phyloP scores from a whole-genome alignment of 2,888 invertebrate genomes.

The Oligia latruncula region DNA sequence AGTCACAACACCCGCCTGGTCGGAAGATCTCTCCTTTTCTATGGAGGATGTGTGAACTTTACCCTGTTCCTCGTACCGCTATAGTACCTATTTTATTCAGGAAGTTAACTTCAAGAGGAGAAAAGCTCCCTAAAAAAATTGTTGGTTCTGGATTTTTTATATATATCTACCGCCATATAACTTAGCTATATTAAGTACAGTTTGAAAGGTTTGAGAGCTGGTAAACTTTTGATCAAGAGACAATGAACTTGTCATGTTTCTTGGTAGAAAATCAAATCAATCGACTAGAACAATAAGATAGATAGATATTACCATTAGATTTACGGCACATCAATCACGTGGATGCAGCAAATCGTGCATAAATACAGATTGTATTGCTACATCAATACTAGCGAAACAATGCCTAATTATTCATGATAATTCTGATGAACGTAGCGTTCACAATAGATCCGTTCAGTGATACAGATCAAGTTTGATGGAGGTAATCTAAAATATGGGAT shows the following conservation, averaged over 20 bases:
- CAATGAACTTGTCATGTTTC: background rate
- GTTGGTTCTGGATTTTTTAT: background rate
- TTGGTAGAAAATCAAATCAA: background rate
- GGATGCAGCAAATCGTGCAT: constrained; percentile 14
- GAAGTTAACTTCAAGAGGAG: background rate
- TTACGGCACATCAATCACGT: constrained; percentile 10
- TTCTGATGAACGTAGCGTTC: constrained; percentile 13
- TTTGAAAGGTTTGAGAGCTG: background rate
- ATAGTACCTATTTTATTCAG: background rate
- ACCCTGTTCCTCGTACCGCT: background rate
- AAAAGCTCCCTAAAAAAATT: background rate
- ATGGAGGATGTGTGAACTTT: background rate
- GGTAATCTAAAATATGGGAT: background rate
- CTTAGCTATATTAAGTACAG: background rate
- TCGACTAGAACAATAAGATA: background rate
- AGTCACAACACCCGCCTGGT: background rate
- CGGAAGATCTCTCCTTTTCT: background rate
- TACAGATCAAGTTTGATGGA: background rate
- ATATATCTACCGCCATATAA: background rate
- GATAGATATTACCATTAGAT: background rate
- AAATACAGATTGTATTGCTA: constrained; percentile 15
- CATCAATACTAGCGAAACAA: constrained; percentile 35
- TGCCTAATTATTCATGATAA: constrained; percentile 35
- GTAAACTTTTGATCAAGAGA: background rate
- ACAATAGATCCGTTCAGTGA: constrained; percentile 14